Evolutionary conservation across 2,113 vertebrate species (phyloP).

Genomic region (Chaenogobius annularis): DNA sequence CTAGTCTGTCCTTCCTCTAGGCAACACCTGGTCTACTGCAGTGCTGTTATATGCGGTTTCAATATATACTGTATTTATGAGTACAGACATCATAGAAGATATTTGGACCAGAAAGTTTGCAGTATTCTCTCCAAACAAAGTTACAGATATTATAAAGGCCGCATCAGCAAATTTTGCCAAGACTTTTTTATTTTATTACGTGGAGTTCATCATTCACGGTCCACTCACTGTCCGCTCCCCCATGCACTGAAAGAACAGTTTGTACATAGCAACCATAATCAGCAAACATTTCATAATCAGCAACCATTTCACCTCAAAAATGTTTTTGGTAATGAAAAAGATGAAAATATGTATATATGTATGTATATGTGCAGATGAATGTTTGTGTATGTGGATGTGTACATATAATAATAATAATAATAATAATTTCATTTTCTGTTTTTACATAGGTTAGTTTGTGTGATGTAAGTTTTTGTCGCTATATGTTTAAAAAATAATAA

Average conservation of each 20-base stretch:
- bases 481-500: too few relatives aligned
- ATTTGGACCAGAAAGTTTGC: slow-evolving; percentile 4
- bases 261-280: neutral
- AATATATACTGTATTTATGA: neutral
- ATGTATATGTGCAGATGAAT: too few relatives aligned
- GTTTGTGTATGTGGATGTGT: too few relatives aligned
- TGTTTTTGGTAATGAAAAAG: neutral
- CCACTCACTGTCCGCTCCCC: slow-evolving; percentile 3
- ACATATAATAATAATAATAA: too few relatives aligned
- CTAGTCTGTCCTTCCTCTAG: slow-evolving; percentile 7
- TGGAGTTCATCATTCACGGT: slow-evolving; percentile 10
- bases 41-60: neutral
- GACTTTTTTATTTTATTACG: neutral
- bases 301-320: neutral
- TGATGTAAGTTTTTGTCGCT: too few relatives aligned
- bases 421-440: too few relatives aligned
- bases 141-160: neutral
- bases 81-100: neutral
- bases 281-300: too few relatives aligned
- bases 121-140: neutral
- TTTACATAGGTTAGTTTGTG: too few relatives aligned
- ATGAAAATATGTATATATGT: too few relatives aligned
- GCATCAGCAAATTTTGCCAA: neutral
- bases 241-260: slow-evolving; percentile 8
- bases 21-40: slow-evolving; percentile 12